Base-by-base conservation (phyloP, 2,888 invertebrate species). In the Carterocephalus palaemon region DNA sequence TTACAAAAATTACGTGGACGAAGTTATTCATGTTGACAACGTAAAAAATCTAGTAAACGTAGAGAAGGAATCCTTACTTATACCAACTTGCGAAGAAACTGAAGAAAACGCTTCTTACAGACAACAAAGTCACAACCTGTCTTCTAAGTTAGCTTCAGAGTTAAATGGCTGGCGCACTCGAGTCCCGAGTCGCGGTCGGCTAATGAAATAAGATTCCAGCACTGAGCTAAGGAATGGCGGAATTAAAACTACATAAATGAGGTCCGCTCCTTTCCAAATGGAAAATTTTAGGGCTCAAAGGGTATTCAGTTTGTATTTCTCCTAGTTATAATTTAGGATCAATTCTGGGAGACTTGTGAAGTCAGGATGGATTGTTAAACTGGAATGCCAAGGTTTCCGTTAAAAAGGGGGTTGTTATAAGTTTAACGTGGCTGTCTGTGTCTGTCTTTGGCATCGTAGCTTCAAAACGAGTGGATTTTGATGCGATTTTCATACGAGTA, bases 221-320 rank as follows among this genome's bases (percentile, higher is more conserved):
- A 70, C 70, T 64, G 49, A 76, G 78, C 84, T 83, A 85, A 85
- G 82, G 78, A 85, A 85, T 84, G 81, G 84, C 62, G 79, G 84
- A 83, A 86, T 85, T 85, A 86, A 85, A 85, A 84, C 76, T 81
- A 84, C 81, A 83, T 83, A 83, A 85, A 85, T 80, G 84, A 77
- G 67, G 69, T 66, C 73, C 67, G 68, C 52, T 53, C 55, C 69
- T 66, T 68, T 74, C 63, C 64, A 62, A 76, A 76, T 71, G 71
- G 70, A 66, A 70, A 74, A 74, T 71, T 70, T 64, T 62, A 69
- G 56, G 56, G 53, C 59, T 60, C 60, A 55, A 61, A 60, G 59
- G 57, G 58, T 58, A 59, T 59, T 64, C 54, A 48, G 52, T 55
- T 36, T 43, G 53, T 55, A 43, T 51, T 52, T 49, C 47, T 52